Percentiles rank a stretch among this genome's conserved stretches.
These are phyloP conservation scores for Melanotaenia pygmaea DNA, from an alignment of 2,797 vertebrate species.

Conservation along the genomic window DNA sequence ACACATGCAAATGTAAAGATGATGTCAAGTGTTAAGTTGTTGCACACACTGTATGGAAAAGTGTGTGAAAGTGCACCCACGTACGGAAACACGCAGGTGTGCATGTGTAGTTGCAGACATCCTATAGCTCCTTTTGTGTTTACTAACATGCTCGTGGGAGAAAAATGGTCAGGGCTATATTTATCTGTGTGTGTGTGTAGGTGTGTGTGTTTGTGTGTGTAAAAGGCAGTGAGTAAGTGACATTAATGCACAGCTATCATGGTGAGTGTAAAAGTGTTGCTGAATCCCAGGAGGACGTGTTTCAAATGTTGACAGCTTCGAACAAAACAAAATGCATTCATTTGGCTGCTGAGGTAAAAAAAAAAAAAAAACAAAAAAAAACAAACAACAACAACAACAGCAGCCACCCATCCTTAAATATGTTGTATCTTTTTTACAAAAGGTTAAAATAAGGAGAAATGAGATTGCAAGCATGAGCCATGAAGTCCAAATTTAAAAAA, in stretches of 20 bases:
- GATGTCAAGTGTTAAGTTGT: constrained; percentile 16
- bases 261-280: constrained; percentile 66
- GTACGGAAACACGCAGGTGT: constrained; percentile 1
- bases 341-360: constrained; percentile 13
- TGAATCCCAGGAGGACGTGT: constrained; percentile 55
- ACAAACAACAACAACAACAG: too few species aligned
- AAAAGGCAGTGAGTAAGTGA: constrained; percentile 47
- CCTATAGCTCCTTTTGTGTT: constrained; percentile 27
- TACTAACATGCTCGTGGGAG: constrained; percentile 25
- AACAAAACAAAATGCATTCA: constrained; percentile 55
- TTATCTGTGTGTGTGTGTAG: constrained; percentile 27
- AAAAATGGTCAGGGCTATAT: constrained; percentile 37
- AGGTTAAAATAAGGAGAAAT: neutral
- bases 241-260: constrained; percentile 76
- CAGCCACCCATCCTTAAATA: too few species aligned
- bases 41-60: neutral
- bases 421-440: neutral
- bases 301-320: constrained; percentile 49
- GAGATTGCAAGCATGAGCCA: neutral
- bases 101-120: constrained; percentile 7
- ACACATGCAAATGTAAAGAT: constrained; percentile 23
- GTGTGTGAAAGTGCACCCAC: neutral
- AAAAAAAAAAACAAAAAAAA: neutral
- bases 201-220: constrained; percentile 35
- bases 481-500: too few species aligned